Base-by-base conservation (phyloP, 2,888 invertebrate species). In the Pheosia tremula region DNA sequence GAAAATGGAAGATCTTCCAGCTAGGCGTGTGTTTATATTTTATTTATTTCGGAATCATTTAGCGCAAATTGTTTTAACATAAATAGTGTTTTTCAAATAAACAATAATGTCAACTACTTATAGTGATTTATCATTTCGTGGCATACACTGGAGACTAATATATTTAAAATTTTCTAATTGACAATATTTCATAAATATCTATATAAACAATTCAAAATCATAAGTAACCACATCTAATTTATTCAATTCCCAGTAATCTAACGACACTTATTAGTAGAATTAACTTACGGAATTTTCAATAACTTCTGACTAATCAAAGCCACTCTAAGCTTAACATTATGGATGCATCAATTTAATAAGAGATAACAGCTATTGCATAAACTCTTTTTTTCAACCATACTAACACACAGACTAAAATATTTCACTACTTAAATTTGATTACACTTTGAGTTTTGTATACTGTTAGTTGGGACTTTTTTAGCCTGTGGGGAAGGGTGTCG, bases 311-410 rank as follows among this genome's bases (percentile, higher is more conserved):
- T 71, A 78, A 75, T 78, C 72, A 74, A 74, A 75, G 74, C 69
- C 77, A 82, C 81, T 82, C 74, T 74, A 75, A 72, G 74, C 72
- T 75, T 72, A 77, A 77, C 73, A 72, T 71, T 77, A 79, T 74
- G 72, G 73, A 79, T 66, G 65, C 68, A 73, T 75, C 77, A 80
- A 82, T 82, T 74, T 68, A 75, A 69, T 79, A 75, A 67, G 63
- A 79, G 80, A 81, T 78, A 82, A 77, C 61, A 69, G 64, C 61
- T 71, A 67, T 81, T 81, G 82, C 82, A 80, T 76, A 81, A 80
- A 78, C 77, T 55, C 24, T 13, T 39, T 55, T 39, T 55, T 11
- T 39, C 39, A 55, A 13, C 55, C 13, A 7, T n/a, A 55, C 55
- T 36, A 24, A 24, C 24, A 24, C 24, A 65, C 61, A 69, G 74